Conservation (phyloP, 1,140 invertebrate genomes). For the Caenorhabditis remanei region DNA sequence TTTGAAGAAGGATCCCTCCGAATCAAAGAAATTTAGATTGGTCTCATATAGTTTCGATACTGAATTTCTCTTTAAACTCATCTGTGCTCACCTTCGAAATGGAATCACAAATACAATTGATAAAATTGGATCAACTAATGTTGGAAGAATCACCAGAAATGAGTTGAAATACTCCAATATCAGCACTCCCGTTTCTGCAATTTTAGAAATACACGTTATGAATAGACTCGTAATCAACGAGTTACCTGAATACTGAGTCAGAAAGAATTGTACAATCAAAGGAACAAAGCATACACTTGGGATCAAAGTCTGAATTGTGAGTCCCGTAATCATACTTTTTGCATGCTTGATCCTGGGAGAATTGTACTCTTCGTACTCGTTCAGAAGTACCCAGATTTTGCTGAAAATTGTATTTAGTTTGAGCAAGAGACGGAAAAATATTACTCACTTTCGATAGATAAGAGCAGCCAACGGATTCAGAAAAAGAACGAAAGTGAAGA, state of each 20-base stretch:
- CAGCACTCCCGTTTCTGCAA: constrained; percentile 20
- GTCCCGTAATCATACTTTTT: constrained; percentile 46
- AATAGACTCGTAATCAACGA: not conserved
- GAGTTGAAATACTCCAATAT: constrained; percentile 28
- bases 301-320: constrained; percentile 33
- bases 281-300: constrained; percentile 43
- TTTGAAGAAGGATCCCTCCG: not conserved
- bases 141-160: constrained; percentile 40
- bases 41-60: not conserved
- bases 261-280: constrained; percentile 23
- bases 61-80: not conserved
- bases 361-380: constrained; percentile 39
- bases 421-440: not conserved
- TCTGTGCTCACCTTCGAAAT: not conserved
- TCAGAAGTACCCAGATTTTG: constrained; percentile 25
- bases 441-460: constrained; percentile 22
- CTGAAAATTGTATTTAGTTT: not conserved
- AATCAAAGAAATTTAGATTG: too few species aligned
- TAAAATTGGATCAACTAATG: constrained; percentile 6
- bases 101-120: constrained; percentile 40
- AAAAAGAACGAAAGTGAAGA: constrained; percentile 12
- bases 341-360: constrained; percentile 39
- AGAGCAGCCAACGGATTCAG: constrained; percentile 18
- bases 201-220: not conserved
- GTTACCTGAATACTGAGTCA: constrained; percentile 35